phyloP scores from a whole-genome alignment of 1,140 invertebrate species.

The Drosophila repleta region DNA sequence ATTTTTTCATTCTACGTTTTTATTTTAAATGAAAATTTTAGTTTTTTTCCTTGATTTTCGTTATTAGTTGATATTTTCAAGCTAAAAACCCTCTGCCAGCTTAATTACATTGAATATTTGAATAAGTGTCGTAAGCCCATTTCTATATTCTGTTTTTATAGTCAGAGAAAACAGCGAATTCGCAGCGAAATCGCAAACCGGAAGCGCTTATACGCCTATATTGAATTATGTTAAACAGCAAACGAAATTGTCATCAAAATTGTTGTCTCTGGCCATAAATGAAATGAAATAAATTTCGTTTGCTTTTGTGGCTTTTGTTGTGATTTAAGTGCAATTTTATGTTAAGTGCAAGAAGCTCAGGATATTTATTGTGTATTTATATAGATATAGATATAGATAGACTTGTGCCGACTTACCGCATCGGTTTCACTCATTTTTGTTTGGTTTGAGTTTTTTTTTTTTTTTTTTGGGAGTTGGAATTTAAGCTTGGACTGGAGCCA shows the following conservation, averaged over 20 bases:
- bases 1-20: too few relatives aligned
- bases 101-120: too few relatives aligned
- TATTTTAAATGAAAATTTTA: neutral
- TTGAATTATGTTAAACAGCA: conserved; percentile 40
- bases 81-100: too few relatives aligned
- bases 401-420: conserved; percentile 67
- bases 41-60: neutral
- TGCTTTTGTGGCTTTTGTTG: conserved; percentile 5
- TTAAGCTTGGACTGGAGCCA: conserved; percentile 41
- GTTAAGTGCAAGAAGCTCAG: neutral
- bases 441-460: neutral
- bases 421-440: conserved; percentile 73
- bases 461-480: conserved; percentile 33
- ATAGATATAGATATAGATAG: too few relatives aligned
- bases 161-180: conserved; percentile 3
- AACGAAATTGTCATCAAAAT: conserved; percentile 32
- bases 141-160: too few relatives aligned
- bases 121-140: too few relatives aligned
- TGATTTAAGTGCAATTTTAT: conserved; percentile 13
- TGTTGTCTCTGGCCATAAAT: conserved; percentile 40
- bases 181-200: neutral
- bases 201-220: neutral
- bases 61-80: too few relatives aligned
- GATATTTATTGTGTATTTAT: too few relatives aligned
- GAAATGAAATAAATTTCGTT: conserved; percentile 23